These are phyloP conservation scores for Calephelis nemesis DNA, from an alignment of 1,140 invertebrate genomes.

Conservation along the genomic window DNA sequence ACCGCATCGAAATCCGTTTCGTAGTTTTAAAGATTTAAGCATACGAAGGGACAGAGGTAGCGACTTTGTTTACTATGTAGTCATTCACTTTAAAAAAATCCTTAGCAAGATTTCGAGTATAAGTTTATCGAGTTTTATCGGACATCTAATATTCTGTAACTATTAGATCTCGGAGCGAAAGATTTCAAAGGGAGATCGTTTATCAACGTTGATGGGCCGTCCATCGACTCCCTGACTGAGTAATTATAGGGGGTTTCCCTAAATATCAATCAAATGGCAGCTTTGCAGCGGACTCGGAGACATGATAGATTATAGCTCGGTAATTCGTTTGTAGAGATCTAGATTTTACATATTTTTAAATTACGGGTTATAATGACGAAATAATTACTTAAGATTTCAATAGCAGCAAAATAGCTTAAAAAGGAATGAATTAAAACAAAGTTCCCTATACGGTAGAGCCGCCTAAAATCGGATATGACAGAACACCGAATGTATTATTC, in stretches of 20 bases:
- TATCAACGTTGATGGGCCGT: conserved; percentile 11
- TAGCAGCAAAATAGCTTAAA: no score
- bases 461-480: no score
- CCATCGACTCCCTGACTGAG: conserved; percentile 11
- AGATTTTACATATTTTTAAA: neutral
- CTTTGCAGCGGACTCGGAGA: neutral
- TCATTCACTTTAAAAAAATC: no score
- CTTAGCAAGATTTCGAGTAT: no score
- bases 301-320: neutral
- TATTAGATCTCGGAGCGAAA: neutral
- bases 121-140: neutral
- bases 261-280: conserved; percentile 11
- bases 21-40: no score
- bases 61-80: no score
- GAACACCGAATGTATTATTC: no score
- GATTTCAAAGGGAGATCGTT: conserved; percentile 13
- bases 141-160: neutral
- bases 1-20: no score
- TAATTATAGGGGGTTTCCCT: conserved; percentile 14
- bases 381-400: no score
- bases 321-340: neutral
- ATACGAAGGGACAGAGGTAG: no score
- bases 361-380: neutral
- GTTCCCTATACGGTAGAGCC: no score
- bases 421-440: no score